These are phyloP conservation scores for Mastomys coucha DNA, from an alignment of 2,113 vertebrate genomes.

Conservation along the genomic window DNA sequence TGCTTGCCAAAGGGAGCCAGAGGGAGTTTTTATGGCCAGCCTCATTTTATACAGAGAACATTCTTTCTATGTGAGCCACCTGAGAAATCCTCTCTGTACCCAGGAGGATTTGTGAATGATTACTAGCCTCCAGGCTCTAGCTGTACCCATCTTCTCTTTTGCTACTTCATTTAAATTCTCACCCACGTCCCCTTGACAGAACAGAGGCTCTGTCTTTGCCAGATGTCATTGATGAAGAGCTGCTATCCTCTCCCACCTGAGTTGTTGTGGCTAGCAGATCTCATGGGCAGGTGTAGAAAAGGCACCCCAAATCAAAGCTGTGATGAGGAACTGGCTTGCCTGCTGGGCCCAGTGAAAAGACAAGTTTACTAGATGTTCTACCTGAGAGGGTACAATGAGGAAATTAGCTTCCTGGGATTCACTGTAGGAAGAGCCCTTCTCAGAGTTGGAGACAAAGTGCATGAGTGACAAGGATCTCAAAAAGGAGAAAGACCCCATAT, in stretches of 20 bases:
- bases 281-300: neutral
- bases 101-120: slow-evolving; percentile 4
- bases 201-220: too few species aligned
- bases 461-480: too few species aligned
- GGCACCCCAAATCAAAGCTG: neutral
- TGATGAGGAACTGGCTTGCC: neutral
- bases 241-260: neutral
- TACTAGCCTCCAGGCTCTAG: neutral
- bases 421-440: fast-evolving
- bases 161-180: neutral
- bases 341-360: fast-evolving
- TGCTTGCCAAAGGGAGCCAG: slow-evolving; percentile 47
- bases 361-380: neutral
- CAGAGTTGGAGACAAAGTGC: fast-evolving
- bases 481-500: fast-evolving
- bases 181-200: fast-evolving
- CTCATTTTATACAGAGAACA: slow-evolving; percentile 38
- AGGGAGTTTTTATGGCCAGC: slow-evolving; percentile 48
- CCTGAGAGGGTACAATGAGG: neutral
- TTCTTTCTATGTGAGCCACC: slow-evolving; percentile 69
- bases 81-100: slow-evolving; percentile 54
- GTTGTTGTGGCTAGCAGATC: fast-evolving
- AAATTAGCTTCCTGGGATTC: fast-evolving
- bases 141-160: neutral
- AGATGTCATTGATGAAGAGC: neutral